Percentiles rank a stretch among this genome's conserved stretches.
Conservation (phyloP, 2,113 vertebrate species). For the Stigmatopora nigra region DNA sequence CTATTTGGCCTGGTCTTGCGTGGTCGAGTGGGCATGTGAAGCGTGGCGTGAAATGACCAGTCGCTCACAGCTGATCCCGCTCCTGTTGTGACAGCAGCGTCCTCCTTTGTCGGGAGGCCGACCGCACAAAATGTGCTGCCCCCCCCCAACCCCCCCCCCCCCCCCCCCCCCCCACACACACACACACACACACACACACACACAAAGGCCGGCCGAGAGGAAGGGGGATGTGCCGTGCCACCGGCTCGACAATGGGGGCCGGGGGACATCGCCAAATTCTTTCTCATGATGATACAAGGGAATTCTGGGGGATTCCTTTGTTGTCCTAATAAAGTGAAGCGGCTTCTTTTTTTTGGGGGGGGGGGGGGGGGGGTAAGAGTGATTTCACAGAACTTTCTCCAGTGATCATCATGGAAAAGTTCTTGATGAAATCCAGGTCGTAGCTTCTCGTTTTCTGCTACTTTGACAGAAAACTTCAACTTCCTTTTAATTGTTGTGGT, state of each 20-base stretch:
- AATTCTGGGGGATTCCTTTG: constrained; percentile 56
- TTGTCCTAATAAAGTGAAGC: constrained; percentile 40
- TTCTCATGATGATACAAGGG: constrained; percentile 57
- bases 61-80: constrained; percentile 55
- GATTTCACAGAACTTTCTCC: neutral
- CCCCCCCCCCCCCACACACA: constrained; percentile 20
- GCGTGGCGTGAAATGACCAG: constrained; percentile 44
- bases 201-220: constrained; percentile 63
- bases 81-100: constrained; percentile 59
- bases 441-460: constrained; percentile 13
- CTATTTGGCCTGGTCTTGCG: constrained; percentile 17
- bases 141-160: constrained; percentile 36
- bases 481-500: constrained; percentile 61
- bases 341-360: neutral
- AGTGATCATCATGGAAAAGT: neutral
- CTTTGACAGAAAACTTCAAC: constrained; percentile 27
- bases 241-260: constrained; percentile 69
- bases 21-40: constrained; percentile 46
- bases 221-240: constrained; percentile 45
- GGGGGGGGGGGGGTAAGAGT: neutral
- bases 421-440: neutral
- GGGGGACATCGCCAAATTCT: constrained; percentile 61
- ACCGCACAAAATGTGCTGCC: constrained; percentile 62
- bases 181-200: too few relatives aligned
- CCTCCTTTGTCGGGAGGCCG: constrained; percentile 58